Evolutionary conservation across 1,140 invertebrate species (phyloP).

Genomic region (Drosophila ercepeae): DNA sequence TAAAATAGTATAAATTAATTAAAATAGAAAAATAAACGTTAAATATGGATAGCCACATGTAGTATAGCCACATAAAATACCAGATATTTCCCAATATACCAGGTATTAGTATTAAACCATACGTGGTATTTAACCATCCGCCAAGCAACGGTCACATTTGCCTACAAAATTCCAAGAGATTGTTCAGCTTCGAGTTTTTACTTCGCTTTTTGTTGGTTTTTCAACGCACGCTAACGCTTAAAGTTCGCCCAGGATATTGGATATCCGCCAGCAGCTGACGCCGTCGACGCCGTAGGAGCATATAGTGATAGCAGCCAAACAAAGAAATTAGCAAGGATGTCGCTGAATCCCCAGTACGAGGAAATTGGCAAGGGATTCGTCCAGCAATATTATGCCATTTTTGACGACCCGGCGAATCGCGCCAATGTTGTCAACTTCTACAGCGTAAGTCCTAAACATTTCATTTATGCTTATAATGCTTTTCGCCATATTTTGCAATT

Average conservation of each 20-base stretch:
- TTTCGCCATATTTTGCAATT: not conserved
- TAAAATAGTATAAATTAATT: not conserved
- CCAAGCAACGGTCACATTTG: not conserved
- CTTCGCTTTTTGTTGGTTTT: slow-evolving; percentile 12
- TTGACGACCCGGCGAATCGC: slow-evolving; percentile 93
- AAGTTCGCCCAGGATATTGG: slow-evolving; percentile 13
- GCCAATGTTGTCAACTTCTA: slow-evolving; percentile 94
- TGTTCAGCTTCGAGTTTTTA: not conserved
- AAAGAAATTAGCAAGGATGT: slow-evolving; percentile 85
- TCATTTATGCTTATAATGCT: not conserved
- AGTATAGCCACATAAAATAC: not conserved
- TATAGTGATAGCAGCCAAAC: not conserved
- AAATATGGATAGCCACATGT: not conserved
- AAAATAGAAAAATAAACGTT: not conserved
- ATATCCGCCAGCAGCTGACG: not conserved
- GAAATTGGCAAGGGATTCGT: slow-evolving; percentile 96
- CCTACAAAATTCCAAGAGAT: not conserved
- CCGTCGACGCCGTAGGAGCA: not conserved
- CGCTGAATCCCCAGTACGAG: slow-evolving; percentile 94
- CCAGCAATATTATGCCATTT: slow-evolving; percentile 95
- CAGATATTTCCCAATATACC: too few species aligned
- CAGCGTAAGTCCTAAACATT: slow-evolving; percentile 89
- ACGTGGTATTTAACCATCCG: not conserved
- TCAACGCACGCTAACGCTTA: slow-evolving; percentile 5
- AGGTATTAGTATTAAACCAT: too few species aligned